Percentiles rank a stretch among this genome's conserved stretches.
Conservation (phyloP, 2,888 invertebrate species). For the Hydroisotoma schaefferi region DNA sequence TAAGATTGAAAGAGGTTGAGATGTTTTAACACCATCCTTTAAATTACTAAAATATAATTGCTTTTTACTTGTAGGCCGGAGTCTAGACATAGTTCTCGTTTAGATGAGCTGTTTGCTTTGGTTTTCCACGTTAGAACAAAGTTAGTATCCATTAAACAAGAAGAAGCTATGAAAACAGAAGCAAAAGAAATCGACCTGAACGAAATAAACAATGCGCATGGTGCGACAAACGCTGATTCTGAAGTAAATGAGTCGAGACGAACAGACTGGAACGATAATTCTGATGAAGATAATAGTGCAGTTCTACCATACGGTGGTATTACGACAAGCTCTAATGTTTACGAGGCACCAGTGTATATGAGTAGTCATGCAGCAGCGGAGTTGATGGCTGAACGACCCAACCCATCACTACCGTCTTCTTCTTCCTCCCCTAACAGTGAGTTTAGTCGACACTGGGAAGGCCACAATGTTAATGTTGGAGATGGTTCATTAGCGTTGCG, state of each 20-base stretch:
- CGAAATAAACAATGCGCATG: neutral
- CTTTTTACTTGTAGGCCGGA: conserved; percentile 36
- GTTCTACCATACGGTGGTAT: neutral
- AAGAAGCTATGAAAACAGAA: conserved; percentile 26
- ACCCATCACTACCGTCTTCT: neutral
- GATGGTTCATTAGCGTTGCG: neutral
- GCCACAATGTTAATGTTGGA: neutral
- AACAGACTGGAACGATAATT: neutral
- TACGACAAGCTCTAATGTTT: neutral
- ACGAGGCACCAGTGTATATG: neutral
- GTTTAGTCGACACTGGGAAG: no score
- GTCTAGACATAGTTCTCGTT: conserved; percentile 42
- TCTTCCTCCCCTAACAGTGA: neutral
- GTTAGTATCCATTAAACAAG: conserved; percentile 44
- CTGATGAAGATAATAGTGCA: conserved; percentile 1
- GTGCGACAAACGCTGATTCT: neutral
- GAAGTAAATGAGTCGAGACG: neutral
- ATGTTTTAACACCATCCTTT: no score
- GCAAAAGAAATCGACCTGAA: neutral
- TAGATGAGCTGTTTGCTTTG: conserved; percentile 48
- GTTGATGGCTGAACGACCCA: neutral
- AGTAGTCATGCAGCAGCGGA: neutral
- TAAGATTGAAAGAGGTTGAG: no score
- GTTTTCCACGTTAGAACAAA: conserved; percentile 48
- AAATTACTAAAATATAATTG: no score